These are phyloP conservation scores for Palloptera scutellata DNA, from an alignment of 2,888 invertebrate species.

Conservation along the genomic window DNA sequence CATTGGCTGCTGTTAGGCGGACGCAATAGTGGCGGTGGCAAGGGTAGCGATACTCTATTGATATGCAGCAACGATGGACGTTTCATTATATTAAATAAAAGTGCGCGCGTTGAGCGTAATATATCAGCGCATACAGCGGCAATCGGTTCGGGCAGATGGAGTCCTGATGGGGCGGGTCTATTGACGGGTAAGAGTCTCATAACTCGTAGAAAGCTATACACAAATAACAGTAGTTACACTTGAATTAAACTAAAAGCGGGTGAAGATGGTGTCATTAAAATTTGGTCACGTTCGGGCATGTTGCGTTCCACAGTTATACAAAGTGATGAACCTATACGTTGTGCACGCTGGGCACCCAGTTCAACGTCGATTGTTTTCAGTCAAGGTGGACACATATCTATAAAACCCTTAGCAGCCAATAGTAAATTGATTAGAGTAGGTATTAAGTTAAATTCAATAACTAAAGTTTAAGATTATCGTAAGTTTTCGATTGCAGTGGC, in stretches of 20 bases:
- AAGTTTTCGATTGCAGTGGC: constrained; percentile 75
- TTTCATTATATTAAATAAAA: constrained; percentile 87
- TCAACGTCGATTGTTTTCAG: constrained; percentile 75
- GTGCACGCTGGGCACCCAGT: constrained; percentile 83
- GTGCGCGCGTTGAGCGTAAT: constrained; percentile 90
- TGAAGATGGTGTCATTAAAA: constrained; percentile 95
- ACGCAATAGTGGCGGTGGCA: constrained; percentile 61
- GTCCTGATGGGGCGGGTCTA: constrained; percentile 93
- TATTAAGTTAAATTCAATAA: neutral
- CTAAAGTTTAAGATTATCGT: neutral
- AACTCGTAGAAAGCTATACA: neutral
- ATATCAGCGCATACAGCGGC: constrained; percentile 94
- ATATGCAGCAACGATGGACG: constrained; percentile 89
- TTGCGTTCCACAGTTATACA: constrained; percentile 89
- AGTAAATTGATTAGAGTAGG: constrained; percentile 75
- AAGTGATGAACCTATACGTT: constrained; percentile 83
- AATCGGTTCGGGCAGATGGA: constrained; percentile 90
- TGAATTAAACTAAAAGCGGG: constrained; percentile 71
- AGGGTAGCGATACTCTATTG: constrained; percentile 76
- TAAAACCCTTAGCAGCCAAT: constrained; percentile 78
- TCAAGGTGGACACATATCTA: constrained; percentile 72
- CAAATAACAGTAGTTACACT: neutral
- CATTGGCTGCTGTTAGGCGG: constrained; percentile 74
- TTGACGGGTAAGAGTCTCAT: constrained; percentile 66
- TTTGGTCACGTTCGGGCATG: constrained; percentile 97